phyloP scores from a whole-genome alignment of 2,888 invertebrate species.

The Synanthedon andrenaeformis region DNA sequence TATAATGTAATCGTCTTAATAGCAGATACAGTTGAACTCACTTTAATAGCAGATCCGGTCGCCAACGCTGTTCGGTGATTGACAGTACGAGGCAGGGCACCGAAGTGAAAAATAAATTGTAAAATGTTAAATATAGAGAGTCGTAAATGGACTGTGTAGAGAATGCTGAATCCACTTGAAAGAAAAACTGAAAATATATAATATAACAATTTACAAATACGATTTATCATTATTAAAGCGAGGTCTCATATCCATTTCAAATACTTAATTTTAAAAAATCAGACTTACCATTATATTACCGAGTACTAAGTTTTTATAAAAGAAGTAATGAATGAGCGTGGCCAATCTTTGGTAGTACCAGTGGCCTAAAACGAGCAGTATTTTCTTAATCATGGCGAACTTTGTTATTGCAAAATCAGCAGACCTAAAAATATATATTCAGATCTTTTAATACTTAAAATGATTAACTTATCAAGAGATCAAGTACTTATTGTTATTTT shows the following conservation, averaged over 20 bases:
- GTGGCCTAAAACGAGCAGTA: constrained; percentile 85
- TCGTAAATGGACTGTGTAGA: constrained; percentile 79
- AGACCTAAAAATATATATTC: constrained; percentile 48
- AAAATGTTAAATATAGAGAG: constrained; percentile 79
- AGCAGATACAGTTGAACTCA: constrained; percentile 21
- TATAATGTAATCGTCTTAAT: no score
- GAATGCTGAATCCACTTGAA: constrained; percentile 66
- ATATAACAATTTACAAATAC: neutral
- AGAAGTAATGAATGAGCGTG: constrained; percentile 83
- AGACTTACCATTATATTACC: constrained; percentile 71
- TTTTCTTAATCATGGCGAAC: constrained; percentile 81
- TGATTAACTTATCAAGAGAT: no score
- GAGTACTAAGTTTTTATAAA: constrained; percentile 87
- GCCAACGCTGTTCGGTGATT: constrained; percentile 79
- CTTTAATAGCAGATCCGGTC: constrained; percentile 62
- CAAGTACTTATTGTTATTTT: no score
- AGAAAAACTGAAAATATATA: constrained; percentile 56
- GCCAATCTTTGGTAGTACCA: constrained; percentile 84
- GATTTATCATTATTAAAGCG: neutral
- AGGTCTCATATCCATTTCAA: neutral
- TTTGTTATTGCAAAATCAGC: constrained; percentile 90
- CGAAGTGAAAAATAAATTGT: constrained; percentile 82
- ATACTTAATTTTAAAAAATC: no score
- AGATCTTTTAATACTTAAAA: no score
- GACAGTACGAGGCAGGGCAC: constrained; percentile 80